Evolutionary conservation across 2,113 vertebrate species (phyloP).

Genomic region (Mobula hypostoma): DNA sequence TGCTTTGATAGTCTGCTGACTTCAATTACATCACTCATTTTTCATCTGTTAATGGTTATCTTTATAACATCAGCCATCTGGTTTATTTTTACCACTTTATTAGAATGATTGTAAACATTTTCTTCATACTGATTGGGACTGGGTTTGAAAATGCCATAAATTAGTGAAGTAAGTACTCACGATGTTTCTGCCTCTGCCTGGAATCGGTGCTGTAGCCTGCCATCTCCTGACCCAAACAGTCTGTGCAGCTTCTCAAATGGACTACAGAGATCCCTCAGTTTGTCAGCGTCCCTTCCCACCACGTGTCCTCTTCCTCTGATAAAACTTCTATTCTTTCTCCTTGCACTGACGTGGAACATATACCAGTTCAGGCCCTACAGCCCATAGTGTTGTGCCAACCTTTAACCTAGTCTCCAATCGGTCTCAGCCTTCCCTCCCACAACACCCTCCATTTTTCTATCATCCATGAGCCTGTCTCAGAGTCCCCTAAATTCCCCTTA

Average conservation of each 20-base stretch:
- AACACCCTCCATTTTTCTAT: too few relatives aligned
- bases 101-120: conserved; percentile 38
- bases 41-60: conserved; percentile 36
- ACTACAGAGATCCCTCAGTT: not conserved
- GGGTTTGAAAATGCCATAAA: conserved; percentile 24
- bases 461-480: too few relatives aligned
- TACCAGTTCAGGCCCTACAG: too few relatives aligned
- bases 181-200: not conserved
- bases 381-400: too few relatives aligned
- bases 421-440: too few relatives aligned
- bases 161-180: not conserved
- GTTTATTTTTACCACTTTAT: conserved; percentile 37
- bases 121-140: conserved; percentile 33
- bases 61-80: conserved; percentile 27
- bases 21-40: conserved; percentile 31
- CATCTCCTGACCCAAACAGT: not conserved
- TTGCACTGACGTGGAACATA: too few relatives aligned
- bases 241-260: not conserved
- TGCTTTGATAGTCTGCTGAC: conserved; percentile 33
- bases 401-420: too few relatives aligned
- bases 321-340: not conserved
- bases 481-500: not conserved
- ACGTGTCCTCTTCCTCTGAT: not conserved
- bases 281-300: not conserved
- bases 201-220: not conserved